These are phyloP conservation scores for Daphoenositta chrysoptera DNA, from an alignment of 2,113 vertebrate genomes.

Conservation along the genomic window DNA sequence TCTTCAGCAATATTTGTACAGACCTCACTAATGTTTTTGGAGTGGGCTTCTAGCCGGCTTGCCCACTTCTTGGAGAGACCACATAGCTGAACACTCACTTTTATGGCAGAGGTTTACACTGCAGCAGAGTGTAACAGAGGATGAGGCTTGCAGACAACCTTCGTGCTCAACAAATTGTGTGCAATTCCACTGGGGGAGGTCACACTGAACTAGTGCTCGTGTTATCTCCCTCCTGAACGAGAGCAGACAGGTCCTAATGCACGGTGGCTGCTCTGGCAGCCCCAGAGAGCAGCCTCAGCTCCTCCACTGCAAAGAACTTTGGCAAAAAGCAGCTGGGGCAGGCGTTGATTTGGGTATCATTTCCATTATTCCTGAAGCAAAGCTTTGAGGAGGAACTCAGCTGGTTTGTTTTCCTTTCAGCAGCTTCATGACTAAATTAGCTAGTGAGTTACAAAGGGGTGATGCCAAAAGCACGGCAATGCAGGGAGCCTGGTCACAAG, in stretches of 20 bases:
- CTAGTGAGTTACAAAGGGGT: neutral
- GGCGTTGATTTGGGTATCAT: neutral
- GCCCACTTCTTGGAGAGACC: neutral
- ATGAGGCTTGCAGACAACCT: neutral
- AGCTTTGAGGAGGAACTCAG: neutral
- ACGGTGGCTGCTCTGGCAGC: neutral
- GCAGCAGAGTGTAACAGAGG: neutral
- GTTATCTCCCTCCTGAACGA: neutral
- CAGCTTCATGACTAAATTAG: neutral
- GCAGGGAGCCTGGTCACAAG: neutral
- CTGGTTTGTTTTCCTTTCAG: neutral
- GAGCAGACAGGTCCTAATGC: neutral
- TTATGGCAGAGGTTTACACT: neutral
- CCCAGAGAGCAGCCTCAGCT: neutral
- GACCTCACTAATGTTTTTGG: neutral
- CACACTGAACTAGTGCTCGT: fast-evolving
- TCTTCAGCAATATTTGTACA: neutral
- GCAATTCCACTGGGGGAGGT: neutral
- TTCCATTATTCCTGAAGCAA: neutral
- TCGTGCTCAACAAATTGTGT: neutral
- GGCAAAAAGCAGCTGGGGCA: neutral
- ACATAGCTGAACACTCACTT: fast-evolving
- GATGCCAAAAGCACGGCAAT: neutral
- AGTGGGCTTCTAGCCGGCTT: neutral
- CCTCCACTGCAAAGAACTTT: fast-evolving